Base-by-base conservation (phyloP, 2,888 invertebrate genomes). In the Frankliniella fusca region DNA sequence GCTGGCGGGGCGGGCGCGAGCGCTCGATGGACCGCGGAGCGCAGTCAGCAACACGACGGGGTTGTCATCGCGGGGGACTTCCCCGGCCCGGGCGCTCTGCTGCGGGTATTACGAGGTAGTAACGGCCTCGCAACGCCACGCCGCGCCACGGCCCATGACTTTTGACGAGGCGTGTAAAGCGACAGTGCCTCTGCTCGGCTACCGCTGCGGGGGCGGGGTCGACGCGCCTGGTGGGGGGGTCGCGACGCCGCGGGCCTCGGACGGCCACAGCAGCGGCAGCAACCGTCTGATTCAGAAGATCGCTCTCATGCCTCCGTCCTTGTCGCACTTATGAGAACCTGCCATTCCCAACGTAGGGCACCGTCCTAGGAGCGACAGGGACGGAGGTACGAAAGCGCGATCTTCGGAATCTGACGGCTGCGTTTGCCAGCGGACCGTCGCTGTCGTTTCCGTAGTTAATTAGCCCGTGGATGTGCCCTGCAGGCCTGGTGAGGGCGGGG, bases 381-480 rank as follows among this genome's bases (percentile, higher is more conserved):
- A n/a, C n/a, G n/a, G n/a, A n/a, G n/a, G n/a, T n/a, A n/a, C n/a
- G n/a, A n/a, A n/a, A n/a, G n/a, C n/a, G n/a, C n/a, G n/a, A n/a
- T n/a, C n/a, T n/a, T n/a, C n/a, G n/a, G n/a, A n/a, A n/a, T n/a
- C n/a, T n/a, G n/a, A 23, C 70, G 70, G 23, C 70, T 9, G 23
- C 23, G 70, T 8, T 12, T 23, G 70, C 70, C 70, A 23, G 70
- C 70, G 27, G 27, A 76, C 70, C 70, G 70, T 76, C 70, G 27
- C 27, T 76, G 70, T 76, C 70, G 70, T 76, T 76, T 76, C 70
- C 70, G 70, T 76, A 76, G 23, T 76, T 76, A 76, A 76, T 76
- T 76, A 76, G 70, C 70, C 27, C 8, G 27, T 27, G 27, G 70
- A 76, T 23, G 70, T 76, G 70, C 23, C 54, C 54, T 18, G 15